Evolutionary conservation across 1,140 invertebrate genomes (phyloP), one percentile per base, ranked within the genome.

Genomic region (Delia radicum): DNA sequence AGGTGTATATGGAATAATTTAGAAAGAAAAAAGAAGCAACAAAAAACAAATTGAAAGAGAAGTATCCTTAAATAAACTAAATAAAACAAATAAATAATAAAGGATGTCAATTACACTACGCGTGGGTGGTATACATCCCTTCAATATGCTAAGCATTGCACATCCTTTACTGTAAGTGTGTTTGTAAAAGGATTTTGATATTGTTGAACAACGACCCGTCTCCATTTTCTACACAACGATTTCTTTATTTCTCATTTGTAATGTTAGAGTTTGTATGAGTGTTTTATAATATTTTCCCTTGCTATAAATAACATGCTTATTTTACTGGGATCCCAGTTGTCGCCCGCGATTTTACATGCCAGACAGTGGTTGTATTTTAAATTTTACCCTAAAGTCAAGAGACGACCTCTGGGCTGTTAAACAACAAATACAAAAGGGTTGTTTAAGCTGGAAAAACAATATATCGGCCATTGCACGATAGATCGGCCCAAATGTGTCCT

Each of bases 291-390:
- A 78, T 76, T 73, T 75, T 78, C 77, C 48, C 26, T 65, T 37
- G n/a, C n/a, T 48, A 42, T 7, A 27, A n/a, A 27, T 46, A 63
- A 27, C 72, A n/a, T 81, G 48, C 77, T 78, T 24, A 3, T 6
- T 55, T 75, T 78, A 65, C 82, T 84, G 82, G 18, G 78, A 80
- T 78, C 82, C 82, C 82, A 82, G 81, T 78, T 78, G 74, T 80
- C 81, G 82, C 82, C 82, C 82, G 82, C 82, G 80, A 82, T 82
- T 82, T 83, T 73, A 71, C 76, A 74, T 74, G 63, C 31, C 72
- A 71, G 74, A 55, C 76, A 74, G 61, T 46, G 63, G 21, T 55
- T 55, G 48, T 55, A 18, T 55, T 7, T 15, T 21, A 55, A 55
- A 8, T 55, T 55, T 55, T 55, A 21, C 48, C 48, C 48, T 21